Conservation (phyloP, 2,113 vertebrate genomes). For the Onychorhynchus coronatus region DNA sequence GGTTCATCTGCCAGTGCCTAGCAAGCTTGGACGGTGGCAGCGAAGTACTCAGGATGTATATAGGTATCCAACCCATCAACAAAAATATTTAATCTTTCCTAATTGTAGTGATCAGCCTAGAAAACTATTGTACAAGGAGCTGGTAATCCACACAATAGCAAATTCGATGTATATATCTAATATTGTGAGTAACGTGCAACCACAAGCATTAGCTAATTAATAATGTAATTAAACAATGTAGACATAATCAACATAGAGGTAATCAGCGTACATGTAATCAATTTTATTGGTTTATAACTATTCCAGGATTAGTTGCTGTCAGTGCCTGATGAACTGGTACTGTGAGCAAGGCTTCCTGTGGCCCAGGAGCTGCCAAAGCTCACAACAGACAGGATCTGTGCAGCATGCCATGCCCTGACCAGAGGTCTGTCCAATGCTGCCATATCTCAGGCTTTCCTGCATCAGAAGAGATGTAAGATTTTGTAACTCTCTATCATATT, state of each 20-base stretch:
- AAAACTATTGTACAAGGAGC: background rate
- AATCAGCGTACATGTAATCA: background rate
- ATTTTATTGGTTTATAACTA: background rate
- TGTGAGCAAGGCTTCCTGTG: background rate
- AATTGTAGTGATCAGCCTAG: background rate
- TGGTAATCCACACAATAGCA: background rate
- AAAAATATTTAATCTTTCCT: background rate
- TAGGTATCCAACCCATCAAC: background rate
- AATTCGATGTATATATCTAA: background rate
- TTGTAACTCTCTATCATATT: background rate
- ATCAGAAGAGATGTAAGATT: background rate
- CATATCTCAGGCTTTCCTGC: background rate
- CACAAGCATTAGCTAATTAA: background rate
- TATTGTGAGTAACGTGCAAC: background rate
- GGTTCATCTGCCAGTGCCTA: too few species aligned
- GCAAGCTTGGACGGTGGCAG: too few species aligned
- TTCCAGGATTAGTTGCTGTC: background rate
- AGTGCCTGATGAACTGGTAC: accelerated
- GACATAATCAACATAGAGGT: background rate
- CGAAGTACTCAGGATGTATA: too few species aligned
- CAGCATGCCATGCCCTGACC: background rate
- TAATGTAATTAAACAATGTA: background rate
- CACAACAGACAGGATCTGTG: background rate
- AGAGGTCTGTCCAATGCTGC: background rate
- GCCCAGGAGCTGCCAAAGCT: background rate